These are phyloP conservation scores for Pyrochroa serraticornis DNA, from an alignment of 2,888 invertebrate genomes.

Conservation along the genomic window DNA sequence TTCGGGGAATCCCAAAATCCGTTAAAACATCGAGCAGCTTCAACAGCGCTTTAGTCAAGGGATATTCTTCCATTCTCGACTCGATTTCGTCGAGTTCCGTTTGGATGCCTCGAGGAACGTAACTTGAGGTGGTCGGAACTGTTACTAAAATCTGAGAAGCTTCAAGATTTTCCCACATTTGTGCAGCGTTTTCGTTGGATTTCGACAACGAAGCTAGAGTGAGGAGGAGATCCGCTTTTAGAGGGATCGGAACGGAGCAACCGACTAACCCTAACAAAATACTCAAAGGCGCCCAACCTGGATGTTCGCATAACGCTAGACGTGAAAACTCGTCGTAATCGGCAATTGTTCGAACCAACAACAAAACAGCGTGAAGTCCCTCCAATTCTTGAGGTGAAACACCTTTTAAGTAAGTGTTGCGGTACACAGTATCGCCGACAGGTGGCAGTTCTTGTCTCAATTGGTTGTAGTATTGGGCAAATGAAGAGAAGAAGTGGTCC, in stretches of 20 bases:
- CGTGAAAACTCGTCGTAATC: conserved; percentile 80
- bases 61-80: conserved; percentile 87
- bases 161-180: conserved; percentile 87
- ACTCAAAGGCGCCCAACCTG: conserved; percentile 84
- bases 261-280: conserved; percentile 81
- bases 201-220: conserved; percentile 82
- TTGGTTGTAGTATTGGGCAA: conserved; percentile 73
- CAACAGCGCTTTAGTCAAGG: conserved; percentile 83
- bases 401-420: conserved; percentile 60
- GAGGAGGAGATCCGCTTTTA: conserved; percentile 84
- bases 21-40: conserved; percentile 76
- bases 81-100: conserved; percentile 93
- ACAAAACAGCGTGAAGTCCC: conserved; percentile 81
- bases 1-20: conserved; percentile 71
- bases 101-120: conserved; percentile 71
- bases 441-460: conserved; percentile 73
- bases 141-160: conserved; percentile 79
- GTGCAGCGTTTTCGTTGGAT: conserved; percentile 75
- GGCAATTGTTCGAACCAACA: conserved; percentile 78
- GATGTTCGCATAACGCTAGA: conserved; percentile 83
- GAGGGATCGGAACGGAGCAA: conserved; percentile 82
- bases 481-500: conserved; percentile 85
- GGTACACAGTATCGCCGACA: conserved; percentile 69
- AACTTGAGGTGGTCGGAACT: conserved; percentile 66
- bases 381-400: conserved; percentile 84